Evolutionary conservation across 2,888 invertebrate genomes (phyloP).

Genomic region (Drosophila anomelani): DNA sequence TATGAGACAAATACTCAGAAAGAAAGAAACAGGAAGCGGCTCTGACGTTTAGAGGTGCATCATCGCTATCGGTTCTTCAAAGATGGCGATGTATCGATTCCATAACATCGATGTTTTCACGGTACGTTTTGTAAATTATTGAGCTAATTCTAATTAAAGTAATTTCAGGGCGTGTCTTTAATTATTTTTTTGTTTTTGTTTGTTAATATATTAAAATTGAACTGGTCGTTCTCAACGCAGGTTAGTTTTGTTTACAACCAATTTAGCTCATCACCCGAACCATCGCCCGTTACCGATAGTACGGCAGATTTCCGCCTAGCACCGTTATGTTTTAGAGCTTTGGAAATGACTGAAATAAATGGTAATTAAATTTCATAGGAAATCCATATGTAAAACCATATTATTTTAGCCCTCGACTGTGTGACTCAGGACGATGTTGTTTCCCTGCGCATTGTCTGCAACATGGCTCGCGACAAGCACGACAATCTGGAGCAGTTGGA

Average conservation of each 20-base stretch:
- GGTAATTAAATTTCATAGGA: constrained; percentile 44
- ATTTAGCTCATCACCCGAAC: constrained; percentile 37
- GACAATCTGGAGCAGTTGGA: constrained; percentile 78
- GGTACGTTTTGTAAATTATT: neutral
- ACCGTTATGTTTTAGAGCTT: constrained; percentile 51
- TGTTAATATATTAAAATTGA: neutral
- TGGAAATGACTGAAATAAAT: constrained; percentile 39
- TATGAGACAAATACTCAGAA: constrained; percentile 71
- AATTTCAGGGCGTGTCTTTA: neutral
- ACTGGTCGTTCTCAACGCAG: neutral
- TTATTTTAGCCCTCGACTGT: constrained; percentile 64
- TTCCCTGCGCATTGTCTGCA: constrained; percentile 70
- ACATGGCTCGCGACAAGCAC: constrained; percentile 46
- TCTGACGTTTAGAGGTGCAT: constrained; percentile 24
- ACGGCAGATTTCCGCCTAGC: neutral
- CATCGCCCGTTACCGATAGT: neutral
- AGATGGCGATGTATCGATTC: neutral
- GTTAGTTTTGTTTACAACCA: constrained; percentile 20
- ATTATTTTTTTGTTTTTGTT: neutral
- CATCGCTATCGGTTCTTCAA: neutral
- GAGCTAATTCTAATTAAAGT: neutral
- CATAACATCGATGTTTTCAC: neutral
- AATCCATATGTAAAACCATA: neutral
- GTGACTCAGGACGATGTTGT: constrained; percentile 68
- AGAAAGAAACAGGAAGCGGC: constrained; percentile 74